Base-by-base conservation (phyloP, 1,140 invertebrate genomes). In the Idris sp. region DNA sequence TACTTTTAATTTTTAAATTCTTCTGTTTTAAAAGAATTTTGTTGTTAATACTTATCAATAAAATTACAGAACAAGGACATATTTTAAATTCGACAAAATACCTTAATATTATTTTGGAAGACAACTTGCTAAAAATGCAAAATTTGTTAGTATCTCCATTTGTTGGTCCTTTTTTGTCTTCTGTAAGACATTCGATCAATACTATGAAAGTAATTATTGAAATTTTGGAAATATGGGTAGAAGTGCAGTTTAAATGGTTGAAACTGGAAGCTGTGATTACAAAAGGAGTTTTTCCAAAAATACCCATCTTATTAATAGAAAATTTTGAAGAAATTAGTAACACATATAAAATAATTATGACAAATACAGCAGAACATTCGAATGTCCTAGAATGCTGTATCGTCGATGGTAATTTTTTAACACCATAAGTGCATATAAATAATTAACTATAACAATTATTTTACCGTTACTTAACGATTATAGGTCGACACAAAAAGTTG, bases 211-310 rank as follows among this genome's bases (percentile, higher is more conserved):
- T 91, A 2, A 93, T 97, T 41, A 91, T 91, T 1, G 94, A 96
- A 85, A 93, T 97, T 2, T 90, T 97, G 7, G 94, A 96, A 77
- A 91, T 93, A 41, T 97, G 96, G 96, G 87, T 94, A 76, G 87
- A 91, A 2, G 91, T 95, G 1, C 96, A 97, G 79, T 88, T 91
- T 65, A 96, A 95, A 83, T 97, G 96, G 96, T 88, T 97, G 51
- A 96, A 97, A 81, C 86, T 97, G 53, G 95, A 96, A 82, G 94
- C 94, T 0, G 96, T 97, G 30, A 97, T 97, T 81, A 91, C 95
- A 6, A 94, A 93, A 1, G 93, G 93, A 4, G 95, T 97, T 81
- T 96, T 97, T 48, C 88, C 94, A 41, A 80, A 89, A 0, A 94
- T 96, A 78, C 82, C 97, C 35, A 94, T 95, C 0, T 93, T 95